A percentile compares a stretch with the other conserved stretches of the same genome.
These are phyloP conservation scores for Euphydryas editha DNA, from an alignment of 2,888 invertebrate species.

Conservation along the genomic window DNA sequence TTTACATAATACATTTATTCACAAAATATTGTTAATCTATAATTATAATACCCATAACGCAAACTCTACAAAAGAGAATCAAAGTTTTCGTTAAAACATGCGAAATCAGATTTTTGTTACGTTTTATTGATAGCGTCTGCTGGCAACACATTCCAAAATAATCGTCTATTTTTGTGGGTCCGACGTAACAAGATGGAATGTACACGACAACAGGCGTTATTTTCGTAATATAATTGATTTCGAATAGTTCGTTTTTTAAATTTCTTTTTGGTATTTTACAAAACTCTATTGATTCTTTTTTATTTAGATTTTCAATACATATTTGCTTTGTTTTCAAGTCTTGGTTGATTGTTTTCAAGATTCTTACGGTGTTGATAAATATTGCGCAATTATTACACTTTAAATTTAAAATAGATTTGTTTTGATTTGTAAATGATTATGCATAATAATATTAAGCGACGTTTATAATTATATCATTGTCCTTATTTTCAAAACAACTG, in stretches of 20 bases:
- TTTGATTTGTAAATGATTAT: background rate
- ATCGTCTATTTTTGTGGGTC: slow-evolving; percentile 68
- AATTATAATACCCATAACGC: background rate
- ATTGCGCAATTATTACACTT: background rate
- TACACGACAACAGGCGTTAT: slow-evolving; percentile 63
- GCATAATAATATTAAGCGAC: background rate
- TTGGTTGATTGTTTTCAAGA: background rate
- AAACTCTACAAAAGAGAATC: background rate
- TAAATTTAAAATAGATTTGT: background rate
- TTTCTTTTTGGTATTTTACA: slow-evolving; percentile 9
- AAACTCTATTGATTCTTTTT: background rate
- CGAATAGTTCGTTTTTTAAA: slow-evolving; percentile 37
- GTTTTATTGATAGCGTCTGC: slow-evolving; percentile 67
- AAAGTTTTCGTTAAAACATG: slow-evolving; percentile 15
- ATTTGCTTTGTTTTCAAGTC: no score
- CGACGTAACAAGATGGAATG: slow-evolving; percentile 71
- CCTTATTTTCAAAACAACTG: no score
- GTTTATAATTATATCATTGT: no score
- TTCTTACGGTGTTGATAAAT: background rate
- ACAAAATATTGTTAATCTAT: background rate
- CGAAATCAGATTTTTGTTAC: slow-evolving; percentile 32
- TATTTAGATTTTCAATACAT: background rate
- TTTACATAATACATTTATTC: no score
- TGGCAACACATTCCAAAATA: slow-evolving; percentile 77
- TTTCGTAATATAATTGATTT: slow-evolving; percentile 60